Evolutionary conservation across 2,113 vertebrate genomes (phyloP).

Genomic region (Dipodomys stephensi): DNA sequence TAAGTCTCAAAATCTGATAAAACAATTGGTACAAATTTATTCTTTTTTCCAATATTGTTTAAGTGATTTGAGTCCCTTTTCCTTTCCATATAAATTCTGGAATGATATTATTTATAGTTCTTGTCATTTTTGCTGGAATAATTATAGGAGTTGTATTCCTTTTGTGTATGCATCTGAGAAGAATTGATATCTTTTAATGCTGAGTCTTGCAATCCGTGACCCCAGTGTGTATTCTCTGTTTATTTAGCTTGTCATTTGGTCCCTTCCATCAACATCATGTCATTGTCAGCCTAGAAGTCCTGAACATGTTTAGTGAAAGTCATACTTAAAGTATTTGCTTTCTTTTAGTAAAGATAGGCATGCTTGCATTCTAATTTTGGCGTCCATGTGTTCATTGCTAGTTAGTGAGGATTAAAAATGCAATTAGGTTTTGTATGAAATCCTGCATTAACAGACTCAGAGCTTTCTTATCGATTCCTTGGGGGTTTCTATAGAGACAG

Average conservation of each 20-base stretch:
- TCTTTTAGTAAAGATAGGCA: neutral
- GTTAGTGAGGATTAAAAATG: neutral
- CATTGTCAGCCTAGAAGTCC: neutral
- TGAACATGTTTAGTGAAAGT: neutral
- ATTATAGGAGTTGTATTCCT: neutral
- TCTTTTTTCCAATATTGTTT: neutral
- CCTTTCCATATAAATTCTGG: conserved; percentile 26
- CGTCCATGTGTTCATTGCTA: neutral
- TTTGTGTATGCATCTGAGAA: neutral
- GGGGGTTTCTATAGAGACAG: neutral
- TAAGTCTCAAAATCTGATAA: neutral
- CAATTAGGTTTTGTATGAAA: neutral
- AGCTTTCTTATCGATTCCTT: neutral
- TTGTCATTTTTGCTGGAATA: neutral
- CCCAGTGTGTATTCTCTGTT: neutral
- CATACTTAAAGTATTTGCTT: neutral
- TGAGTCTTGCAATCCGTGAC: neutral
- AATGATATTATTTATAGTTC: neutral
- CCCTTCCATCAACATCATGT: neutral
- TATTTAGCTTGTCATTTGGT: neutral
- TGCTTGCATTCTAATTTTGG: neutral
- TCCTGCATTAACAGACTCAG: neutral
- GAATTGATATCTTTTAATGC: neutral
- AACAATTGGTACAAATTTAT: neutral
- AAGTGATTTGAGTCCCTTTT: neutral